Base-by-base conservation (phyloP, 2,113 vertebrate genomes). In the Pterocles burchelli region DNA sequence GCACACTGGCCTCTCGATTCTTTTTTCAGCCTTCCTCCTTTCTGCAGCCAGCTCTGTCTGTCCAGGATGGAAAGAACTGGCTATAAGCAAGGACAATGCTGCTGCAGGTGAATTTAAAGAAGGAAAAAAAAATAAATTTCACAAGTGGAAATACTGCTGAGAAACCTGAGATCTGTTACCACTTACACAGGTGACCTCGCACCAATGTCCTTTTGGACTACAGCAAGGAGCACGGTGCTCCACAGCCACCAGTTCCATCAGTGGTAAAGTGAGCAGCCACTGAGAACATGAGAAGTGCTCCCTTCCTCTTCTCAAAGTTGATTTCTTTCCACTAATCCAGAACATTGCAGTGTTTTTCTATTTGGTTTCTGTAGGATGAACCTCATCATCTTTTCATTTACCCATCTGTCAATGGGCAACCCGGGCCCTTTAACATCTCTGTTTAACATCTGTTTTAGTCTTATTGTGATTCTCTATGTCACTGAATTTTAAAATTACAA, bases 1-100 rank as follows among this genome's bases (percentile, higher is more conserved):
- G 43, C 41, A 31, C 65, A 48, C 7, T 0, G 0, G 10, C 33
- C 19, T n/a, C 59, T 58, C 1, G 0, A 9, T 20, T 31, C 19
- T 13, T 7, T 51, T 80, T 18, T 34, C 16, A 70, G 49, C 36
- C 41, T 73, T n/a, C 9, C 41, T 84, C 52, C 28, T 59, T 10
- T 43, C 34, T 7, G 1, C 6, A 52, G 72, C 34, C 13, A n/a
- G 3, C 25, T 46, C 58, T 46, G 6, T 28, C 25, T 43, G 20
- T 15, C 15, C 1, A 25, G 22, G 26, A 7, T 25, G 31, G 59
- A 48, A 83, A 85, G 55, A 67, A 17, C 41, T 26, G 61, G 18
- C 48, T n/a, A 1, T 18, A n/a, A 46, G 41, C 54, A 72, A 54
- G 25, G 25, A 51, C 17, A 71, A 8, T 19, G 14, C 21, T 70